Conservation (phyloP, 2,888 invertebrate species). For the Leptogaster cylindrica region DNA sequence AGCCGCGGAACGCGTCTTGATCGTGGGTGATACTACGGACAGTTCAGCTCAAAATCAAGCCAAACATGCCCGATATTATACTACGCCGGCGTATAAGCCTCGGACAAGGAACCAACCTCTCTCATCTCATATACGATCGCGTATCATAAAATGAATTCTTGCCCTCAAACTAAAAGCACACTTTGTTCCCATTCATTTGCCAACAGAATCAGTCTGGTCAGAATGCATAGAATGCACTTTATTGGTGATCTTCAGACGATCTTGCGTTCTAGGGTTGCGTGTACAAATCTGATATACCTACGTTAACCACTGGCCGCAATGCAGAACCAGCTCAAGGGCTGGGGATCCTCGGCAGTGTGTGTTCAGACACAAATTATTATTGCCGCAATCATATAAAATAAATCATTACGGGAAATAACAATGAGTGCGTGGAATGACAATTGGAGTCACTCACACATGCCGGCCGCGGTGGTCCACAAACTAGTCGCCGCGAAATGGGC, state of each 20-base stretch:
- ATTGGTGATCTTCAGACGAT: slow-evolving; percentile 33
- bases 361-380: slow-evolving; percentile 41
- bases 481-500: too few species aligned
- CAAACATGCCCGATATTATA: slow-evolving; percentile 28
- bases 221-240: slow-evolving; percentile 37
- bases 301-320: slow-evolving; percentile 21
- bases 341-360: background rate
- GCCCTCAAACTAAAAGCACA: slow-evolving; percentile 34
- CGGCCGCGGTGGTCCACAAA: too few species aligned
- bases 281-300: slow-evolving; percentile 35
- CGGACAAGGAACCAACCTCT: slow-evolving; percentile 25
- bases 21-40: slow-evolving; percentile 39
- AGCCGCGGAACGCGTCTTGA: slow-evolving; percentile 10
- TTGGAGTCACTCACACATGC: slow-evolving; percentile 15
- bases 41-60: slow-evolving; percentile 12
- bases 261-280: slow-evolving; percentile 36
- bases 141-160: slow-evolving; percentile 42
- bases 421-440: slow-evolving; percentile 42
- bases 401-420: slow-evolving; percentile 44
- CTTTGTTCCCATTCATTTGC: slow-evolving; percentile 38
- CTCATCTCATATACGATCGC: slow-evolving; percentile 38
- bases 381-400: slow-evolving; percentile 41
- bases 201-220: slow-evolving; percentile 22
- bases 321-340: background rate
- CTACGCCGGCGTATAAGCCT: background rate